Base-by-base conservation (phyloP, 2,888 invertebrate genomes). In the Hirudinaria manillensis region DNA sequence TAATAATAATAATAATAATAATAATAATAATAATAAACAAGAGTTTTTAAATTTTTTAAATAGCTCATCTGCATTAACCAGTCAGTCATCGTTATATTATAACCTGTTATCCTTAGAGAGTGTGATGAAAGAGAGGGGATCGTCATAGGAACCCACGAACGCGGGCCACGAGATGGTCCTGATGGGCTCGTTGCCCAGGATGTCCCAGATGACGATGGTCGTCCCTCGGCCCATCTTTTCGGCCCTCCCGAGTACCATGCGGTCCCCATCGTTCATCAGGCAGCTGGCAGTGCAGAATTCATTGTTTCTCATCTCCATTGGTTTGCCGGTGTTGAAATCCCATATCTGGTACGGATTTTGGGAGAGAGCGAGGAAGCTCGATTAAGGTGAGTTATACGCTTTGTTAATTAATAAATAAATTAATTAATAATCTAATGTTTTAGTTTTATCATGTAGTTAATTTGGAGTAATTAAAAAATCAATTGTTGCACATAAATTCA, bases 181-280 rank as follows among this genome's bases (percentile, higher is more conserved):
- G 45, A 84, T 80, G 61, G 81, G 80, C 70, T 84, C 82, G 78
- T 85, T 85, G 29, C 83, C 84, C 76, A 84, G 78, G 19, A 85
- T 80, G 78, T 85, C 85, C 83, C 84, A 85, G 27, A 84, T 83
- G 45, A 84, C 80, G 66, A 85, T 81, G 70, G 82, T 82, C 27
- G 85, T 84, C 45, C 82, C 83, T 67, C 81, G 81, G n/a, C 84
- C 84, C 77, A 81, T 83, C 78, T 82, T 82, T 78, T 84, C 84
- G 13, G 84, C 83, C 36, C 84, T 78, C 19, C 81, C 85, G 66
- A 84, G 82, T 13, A 84, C 81, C 13, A 85, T 82, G 76, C 83
- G 82, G 72, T 84, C 83, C 16, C 81, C 83, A 76, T 84, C 84
- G 75, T 80, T 80, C 83, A 85, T 84, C 61, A 85, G 81, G 76